A percentile compares a stretch with the other conserved stretches of the same genome.
phyloP scores from a whole-genome alignment of 2,888 invertebrate species.

The Antitype chi region DNA sequence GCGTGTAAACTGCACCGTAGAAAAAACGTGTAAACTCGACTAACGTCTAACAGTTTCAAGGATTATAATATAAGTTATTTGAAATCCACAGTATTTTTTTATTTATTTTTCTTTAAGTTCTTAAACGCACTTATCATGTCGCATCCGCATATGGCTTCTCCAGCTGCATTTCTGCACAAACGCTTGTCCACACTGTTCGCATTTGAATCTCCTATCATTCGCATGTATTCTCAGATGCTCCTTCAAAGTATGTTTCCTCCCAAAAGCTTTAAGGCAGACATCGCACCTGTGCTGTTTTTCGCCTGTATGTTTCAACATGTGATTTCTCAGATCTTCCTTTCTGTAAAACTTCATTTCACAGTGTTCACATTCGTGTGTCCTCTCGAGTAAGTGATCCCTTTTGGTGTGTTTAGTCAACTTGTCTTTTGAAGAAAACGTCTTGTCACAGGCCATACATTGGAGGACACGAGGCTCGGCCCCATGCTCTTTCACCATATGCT shows the following conservation, averaged over 20 bases:
- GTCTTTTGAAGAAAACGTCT: slow-evolving; percentile 43
- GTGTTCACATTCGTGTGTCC: slow-evolving; percentile 44
- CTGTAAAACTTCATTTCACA: slow-evolving; percentile 60
- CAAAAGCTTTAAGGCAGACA: slow-evolving; percentile 56
- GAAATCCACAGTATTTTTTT: background rate
- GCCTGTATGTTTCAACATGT: slow-evolving; percentile 63
- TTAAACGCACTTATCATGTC: slow-evolving; percentile 43
- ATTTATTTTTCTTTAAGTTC: background rate
- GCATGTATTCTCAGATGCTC: slow-evolving; percentile 62
- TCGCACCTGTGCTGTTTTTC: slow-evolving; percentile 50
- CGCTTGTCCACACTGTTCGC: slow-evolving; percentile 50
- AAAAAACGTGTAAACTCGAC: no score
- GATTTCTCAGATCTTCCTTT: slow-evolving; percentile 40
- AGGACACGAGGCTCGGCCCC: slow-evolving; percentile 38
- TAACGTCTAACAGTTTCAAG: background rate
- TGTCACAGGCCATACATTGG: slow-evolving; percentile 62
- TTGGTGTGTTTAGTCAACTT: slow-evolving; percentile 46
- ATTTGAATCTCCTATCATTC: slow-evolving; percentile 59
- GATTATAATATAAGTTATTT: background rate
- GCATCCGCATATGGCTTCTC: slow-evolving; percentile 60
- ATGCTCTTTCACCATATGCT: slow-evolving; percentile 56
- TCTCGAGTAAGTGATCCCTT: slow-evolving; percentile 61
- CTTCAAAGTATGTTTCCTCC: slow-evolving; percentile 48
- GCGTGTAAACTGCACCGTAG: no score
- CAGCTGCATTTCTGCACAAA: slow-evolving; percentile 65